A percentile compares a stretch with the other conserved stretches of the same genome.
Conservation (phyloP, 2,888 invertebrate species). For the Nymphalis polychloros region DNA sequence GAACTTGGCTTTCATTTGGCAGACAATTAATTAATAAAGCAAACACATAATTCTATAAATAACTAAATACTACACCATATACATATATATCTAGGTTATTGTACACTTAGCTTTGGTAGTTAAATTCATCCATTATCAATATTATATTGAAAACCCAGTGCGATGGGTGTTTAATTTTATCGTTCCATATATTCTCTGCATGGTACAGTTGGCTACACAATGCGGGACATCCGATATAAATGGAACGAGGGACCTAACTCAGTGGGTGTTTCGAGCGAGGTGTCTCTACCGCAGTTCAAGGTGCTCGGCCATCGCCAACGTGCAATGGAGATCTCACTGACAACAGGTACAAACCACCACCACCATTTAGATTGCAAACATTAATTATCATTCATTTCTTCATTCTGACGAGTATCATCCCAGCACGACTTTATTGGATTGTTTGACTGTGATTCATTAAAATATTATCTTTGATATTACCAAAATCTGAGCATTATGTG, state of each 20-base stretch:
- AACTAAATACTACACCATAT: slow-evolving; percentile 38
- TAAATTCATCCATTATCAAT: slow-evolving; percentile 50
- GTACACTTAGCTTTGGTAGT: slow-evolving; percentile 52
- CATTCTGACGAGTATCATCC: slow-evolving; percentile 1
- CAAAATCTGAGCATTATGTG: slow-evolving; percentile 13
- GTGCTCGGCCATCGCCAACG: slow-evolving; percentile 98
- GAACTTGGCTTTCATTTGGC: slow-evolving; percentile 55
- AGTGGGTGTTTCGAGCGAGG: slow-evolving; percentile 97
- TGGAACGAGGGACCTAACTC: slow-evolving; percentile 97
- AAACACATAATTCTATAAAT: slow-evolving; percentile 39
- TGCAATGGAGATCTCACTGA: slow-evolving; percentile 97
- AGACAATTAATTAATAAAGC: slow-evolving; percentile 47
- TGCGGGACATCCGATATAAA: slow-evolving; percentile 98
- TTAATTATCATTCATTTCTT: slow-evolving; percentile 40
- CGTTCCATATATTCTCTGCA: slow-evolving; percentile 73
- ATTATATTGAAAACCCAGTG: slow-evolving; percentile 70
- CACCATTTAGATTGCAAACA: slow-evolving; percentile 15
- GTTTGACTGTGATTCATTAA: slow-evolving; percentile 38
- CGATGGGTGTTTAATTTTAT: slow-evolving; percentile 77
- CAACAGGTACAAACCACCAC: slow-evolving; percentile 84
- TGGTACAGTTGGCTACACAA: slow-evolving; percentile 96
- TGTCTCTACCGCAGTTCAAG: slow-evolving; percentile 98
- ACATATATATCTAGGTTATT: slow-evolving; percentile 36
- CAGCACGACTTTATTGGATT: slow-evolving; percentile 48
- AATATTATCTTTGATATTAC: slow-evolving; percentile 7